Evolutionary conservation across 2,113 vertebrate genomes (phyloP).

Genomic region (Merops nubicus): DNA sequence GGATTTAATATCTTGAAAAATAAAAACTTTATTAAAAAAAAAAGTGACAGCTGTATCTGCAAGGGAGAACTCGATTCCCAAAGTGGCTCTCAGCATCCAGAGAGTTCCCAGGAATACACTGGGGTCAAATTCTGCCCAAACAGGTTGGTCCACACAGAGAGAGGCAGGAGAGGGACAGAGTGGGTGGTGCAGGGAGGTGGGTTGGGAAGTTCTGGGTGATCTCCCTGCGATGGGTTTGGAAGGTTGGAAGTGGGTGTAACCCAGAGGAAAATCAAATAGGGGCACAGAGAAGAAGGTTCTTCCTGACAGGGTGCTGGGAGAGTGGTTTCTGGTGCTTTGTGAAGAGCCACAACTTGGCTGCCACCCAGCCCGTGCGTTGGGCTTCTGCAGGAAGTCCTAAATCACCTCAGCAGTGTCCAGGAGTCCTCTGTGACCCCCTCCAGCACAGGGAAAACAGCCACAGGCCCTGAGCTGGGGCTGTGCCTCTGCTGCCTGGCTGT

Average conservation of each 20-base stretch:
- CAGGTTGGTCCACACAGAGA: background rate
- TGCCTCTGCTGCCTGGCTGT: too few relatives aligned
- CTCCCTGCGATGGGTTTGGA: background rate
- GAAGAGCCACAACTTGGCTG: background rate
- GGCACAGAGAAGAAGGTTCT: background rate
- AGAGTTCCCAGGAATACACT: rapidly evolving
- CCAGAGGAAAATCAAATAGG: rapidly evolving
- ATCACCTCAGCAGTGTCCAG: background rate
- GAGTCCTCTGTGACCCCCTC: too few relatives aligned
- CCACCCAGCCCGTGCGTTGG: background rate
- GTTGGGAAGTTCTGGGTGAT: rapidly evolving
- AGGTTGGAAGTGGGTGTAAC: background rate
- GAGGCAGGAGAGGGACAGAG: background rate
- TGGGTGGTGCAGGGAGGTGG: too few relatives aligned
- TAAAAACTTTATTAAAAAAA: background rate
- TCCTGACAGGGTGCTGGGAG: background rate
- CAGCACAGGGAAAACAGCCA: too few relatives aligned
- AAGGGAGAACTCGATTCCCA: background rate
- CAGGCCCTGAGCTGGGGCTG: too few relatives aligned
- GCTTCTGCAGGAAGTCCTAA: background rate
- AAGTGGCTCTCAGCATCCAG: background rate
- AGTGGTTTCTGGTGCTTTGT: background rate
- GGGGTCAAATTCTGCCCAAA: background rate
- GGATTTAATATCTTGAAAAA: background rate
- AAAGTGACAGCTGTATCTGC: background rate